A percentile compares a stretch with the other conserved stretches of the same genome.
phyloP scores from a whole-genome alignment of 2,113 vertebrate genomes.

The Lophochroa leadbeateri region DNA sequence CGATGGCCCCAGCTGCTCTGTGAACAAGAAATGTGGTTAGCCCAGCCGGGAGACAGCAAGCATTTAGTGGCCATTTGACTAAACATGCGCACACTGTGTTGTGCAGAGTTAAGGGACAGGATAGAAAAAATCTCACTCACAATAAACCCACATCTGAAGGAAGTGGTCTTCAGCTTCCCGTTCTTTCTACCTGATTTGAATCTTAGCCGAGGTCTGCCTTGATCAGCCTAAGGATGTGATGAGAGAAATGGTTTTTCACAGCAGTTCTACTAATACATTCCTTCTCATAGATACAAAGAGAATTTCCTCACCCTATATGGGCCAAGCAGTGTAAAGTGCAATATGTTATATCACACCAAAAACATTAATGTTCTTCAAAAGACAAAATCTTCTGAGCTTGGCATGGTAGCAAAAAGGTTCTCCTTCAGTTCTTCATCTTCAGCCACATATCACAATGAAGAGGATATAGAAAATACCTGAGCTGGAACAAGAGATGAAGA shows the following conservation, averaged over 20 bases:
- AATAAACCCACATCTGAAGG: neutral
- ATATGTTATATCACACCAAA: neutral
- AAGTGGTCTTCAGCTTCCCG: neutral
- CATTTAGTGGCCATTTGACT: neutral
- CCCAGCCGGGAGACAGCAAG: neutral
- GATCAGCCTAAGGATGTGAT: neutral
- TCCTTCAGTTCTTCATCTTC: neutral
- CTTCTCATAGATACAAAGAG: neutral
- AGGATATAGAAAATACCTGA: neutral
- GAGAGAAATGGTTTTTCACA: neutral
- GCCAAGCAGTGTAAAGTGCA: neutral
- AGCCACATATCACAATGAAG: neutral
- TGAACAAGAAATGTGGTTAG: neutral
- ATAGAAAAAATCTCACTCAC: neutral
- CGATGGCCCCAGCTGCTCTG: neutral
- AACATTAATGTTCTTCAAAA: neutral
- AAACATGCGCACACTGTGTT: fast-evolving
- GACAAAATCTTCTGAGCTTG: neutral
- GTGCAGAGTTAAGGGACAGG: neutral
- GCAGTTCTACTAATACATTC: neutral
- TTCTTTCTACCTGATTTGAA: neutral
- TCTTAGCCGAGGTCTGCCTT: neutral
- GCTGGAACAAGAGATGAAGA: neutral
- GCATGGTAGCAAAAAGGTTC: neutral
- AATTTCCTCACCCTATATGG: neutral